phyloP scores from a whole-genome alignment of 1,140 invertebrate genomes.

The Pteromalus puparum region DNA sequence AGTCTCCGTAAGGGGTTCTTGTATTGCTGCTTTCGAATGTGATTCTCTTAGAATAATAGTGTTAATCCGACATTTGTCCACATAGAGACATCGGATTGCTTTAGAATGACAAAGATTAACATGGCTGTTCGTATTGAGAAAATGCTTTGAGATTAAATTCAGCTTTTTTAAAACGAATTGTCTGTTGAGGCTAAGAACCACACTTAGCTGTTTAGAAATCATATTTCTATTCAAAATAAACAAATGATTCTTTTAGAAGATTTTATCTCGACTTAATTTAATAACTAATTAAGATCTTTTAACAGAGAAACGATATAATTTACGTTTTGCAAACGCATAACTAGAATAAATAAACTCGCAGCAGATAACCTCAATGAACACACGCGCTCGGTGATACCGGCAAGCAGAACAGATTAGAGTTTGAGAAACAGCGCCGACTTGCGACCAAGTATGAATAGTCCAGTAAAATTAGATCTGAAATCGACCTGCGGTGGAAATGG shows the following conservation, averaged over 20 bases:
- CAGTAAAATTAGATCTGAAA: no score
- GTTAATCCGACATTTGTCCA: neutral
- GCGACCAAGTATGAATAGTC: no score
- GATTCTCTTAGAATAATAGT: neutral
- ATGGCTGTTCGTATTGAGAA: neutral
- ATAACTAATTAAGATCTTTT: neutral
- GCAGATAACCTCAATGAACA: neutral
- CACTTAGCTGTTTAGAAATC: neutral
- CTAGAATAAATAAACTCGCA: neutral
- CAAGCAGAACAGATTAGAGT: no score
- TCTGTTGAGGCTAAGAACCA: neutral
- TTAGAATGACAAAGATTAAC: neutral
- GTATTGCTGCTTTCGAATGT: neutral
- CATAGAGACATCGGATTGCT: neutral
- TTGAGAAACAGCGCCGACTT: no score
- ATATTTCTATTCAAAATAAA: neutral
- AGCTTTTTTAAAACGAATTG: neutral
- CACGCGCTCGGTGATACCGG: no score
- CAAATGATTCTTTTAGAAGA: neutral
- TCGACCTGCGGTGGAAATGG: no score
- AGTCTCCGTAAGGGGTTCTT: neutral
- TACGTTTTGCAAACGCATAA: neutral
- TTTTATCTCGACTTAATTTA: neutral
- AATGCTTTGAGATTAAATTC: neutral
- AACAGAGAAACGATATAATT: neutral